A percentile compares a stretch with the other conserved stretches of the same genome.
These are phyloP conservation scores for Limenitis camilla DNA, from an alignment of 2,888 invertebrate species.

Conservation along the genomic window DNA sequence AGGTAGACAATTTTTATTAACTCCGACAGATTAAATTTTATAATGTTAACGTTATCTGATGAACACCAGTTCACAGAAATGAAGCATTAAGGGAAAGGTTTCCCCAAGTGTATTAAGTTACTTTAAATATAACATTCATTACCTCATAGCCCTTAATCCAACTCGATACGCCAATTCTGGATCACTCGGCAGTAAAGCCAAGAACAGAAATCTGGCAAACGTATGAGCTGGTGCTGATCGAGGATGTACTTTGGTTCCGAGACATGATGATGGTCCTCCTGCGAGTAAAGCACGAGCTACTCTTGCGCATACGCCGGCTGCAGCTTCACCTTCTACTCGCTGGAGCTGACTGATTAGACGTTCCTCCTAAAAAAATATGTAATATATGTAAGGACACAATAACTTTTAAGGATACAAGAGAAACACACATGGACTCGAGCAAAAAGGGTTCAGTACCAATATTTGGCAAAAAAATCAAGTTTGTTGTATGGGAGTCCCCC, in stretches of 20 bases:
- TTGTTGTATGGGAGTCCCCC: too few species aligned
- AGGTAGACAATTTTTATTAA: too few species aligned
- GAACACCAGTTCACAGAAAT: too few species aligned
- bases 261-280: slow-evolving; percentile 84
- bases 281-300: slow-evolving; percentile 82
- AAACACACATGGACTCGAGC: too few species aligned
- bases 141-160: slow-evolving; percentile 83
- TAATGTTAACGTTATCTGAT: too few species aligned
- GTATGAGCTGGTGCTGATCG: slow-evolving; percentile 90
- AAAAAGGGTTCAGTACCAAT: too few species aligned
- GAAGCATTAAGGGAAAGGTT: too few species aligned
- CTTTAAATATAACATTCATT: background rate
- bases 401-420: too few species aligned
- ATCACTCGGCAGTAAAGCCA: slow-evolving; percentile 82
- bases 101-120: too few species aligned
- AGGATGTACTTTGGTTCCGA: slow-evolving; percentile 82
- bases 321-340: slow-evolving; percentile 84
- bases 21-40: too few species aligned
- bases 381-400: too few species aligned
- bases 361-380: slow-evolving; percentile 77
- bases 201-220: slow-evolving; percentile 86
- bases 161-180: slow-evolving; percentile 86
- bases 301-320: slow-evolving; percentile 78
- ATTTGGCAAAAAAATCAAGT: too few species aligned
- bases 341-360: slow-evolving; percentile 83